A percentile compares a stretch with the other conserved stretches of the same genome.
Conservation (phyloP, 2,113 vertebrate genomes). For the Myotis davidii region DNA sequence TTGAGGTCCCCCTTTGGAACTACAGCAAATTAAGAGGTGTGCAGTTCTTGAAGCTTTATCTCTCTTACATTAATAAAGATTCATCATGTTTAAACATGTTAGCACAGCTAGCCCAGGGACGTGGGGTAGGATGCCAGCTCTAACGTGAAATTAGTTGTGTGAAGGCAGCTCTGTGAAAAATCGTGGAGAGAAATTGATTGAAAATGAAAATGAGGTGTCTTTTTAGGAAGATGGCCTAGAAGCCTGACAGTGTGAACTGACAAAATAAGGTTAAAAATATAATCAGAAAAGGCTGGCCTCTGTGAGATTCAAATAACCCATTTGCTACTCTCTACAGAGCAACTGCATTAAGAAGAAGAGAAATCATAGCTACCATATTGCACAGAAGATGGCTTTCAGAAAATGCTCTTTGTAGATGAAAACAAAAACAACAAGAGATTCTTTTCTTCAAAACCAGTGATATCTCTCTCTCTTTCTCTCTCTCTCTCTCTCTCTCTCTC, state of each 20-base stretch:
- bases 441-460: neutral
- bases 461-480: neutral
- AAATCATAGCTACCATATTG: neutral
- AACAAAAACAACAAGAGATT: neutral
- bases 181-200: conserved; percentile 85
- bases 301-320: conserved; percentile 57
- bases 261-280: conserved; percentile 75
- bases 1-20: conserved; percentile 59
- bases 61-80: conserved; percentile 77
- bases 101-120: conserved; percentile 83
- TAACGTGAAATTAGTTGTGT: conserved; percentile 84
- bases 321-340: conserved; percentile 37
- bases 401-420: neutral
- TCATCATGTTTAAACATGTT: conserved; percentile 85
- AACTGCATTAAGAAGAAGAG: conserved; percentile 29
- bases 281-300: conserved; percentile 58
- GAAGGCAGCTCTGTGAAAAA: conserved; percentile 82
- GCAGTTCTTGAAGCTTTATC: conserved; percentile 62
- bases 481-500: neutral
- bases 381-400: neutral
- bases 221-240: conserved; percentile 65
- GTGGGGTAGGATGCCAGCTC: conserved; percentile 76
- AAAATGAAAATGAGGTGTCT: conserved; percentile 84
- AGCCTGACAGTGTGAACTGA: conserved; percentile 66
- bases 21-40: conserved; percentile 74